These are phyloP conservation scores for Notodonta ziczac DNA, from an alignment of 2,888 invertebrate genomes.

Conservation along the genomic window DNA sequence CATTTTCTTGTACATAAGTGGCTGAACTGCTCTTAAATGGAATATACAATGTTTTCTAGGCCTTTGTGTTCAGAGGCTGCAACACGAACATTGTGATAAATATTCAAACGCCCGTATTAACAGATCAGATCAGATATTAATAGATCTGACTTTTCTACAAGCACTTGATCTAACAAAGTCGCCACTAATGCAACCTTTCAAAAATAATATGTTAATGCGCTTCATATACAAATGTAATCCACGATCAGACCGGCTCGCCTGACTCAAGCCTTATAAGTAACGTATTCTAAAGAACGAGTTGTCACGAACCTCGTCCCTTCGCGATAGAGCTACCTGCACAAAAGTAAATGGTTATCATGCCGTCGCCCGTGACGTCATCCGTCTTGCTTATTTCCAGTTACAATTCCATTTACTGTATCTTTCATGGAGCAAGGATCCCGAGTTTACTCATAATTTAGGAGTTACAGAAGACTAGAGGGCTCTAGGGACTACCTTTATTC, in stretches of 20 bases:
- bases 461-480: not conserved
- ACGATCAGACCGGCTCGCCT: not conserved
- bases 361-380: not conserved
- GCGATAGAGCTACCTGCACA: conserved; percentile 5
- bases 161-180: too few relatives aligned
- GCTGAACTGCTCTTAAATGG: too few relatives aligned
- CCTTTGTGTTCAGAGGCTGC: too few relatives aligned
- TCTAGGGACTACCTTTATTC: not conserved
- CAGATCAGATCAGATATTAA: too few relatives aligned
- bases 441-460: conserved; percentile 4
- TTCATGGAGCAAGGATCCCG: conserved; percentile 4
- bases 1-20: too few relatives aligned
- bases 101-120: too few relatives aligned
- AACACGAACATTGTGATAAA: too few relatives aligned
- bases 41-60: too few relatives aligned
- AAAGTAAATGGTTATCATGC: conserved; percentile 10
- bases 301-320: not conserved
- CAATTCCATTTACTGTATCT: not conserved
- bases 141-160: too few relatives aligned
- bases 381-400: not conserved
- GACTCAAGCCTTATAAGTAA: conserved; percentile 5
- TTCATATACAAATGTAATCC: too few relatives aligned
- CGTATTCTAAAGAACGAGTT: conserved; percentile 11
- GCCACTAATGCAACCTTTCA: too few relatives aligned
- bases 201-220: too few relatives aligned